phyloP scores from a whole-genome alignment of 64 coral and sea anemone species.

The Stichodactyla helianthus region DNA sequence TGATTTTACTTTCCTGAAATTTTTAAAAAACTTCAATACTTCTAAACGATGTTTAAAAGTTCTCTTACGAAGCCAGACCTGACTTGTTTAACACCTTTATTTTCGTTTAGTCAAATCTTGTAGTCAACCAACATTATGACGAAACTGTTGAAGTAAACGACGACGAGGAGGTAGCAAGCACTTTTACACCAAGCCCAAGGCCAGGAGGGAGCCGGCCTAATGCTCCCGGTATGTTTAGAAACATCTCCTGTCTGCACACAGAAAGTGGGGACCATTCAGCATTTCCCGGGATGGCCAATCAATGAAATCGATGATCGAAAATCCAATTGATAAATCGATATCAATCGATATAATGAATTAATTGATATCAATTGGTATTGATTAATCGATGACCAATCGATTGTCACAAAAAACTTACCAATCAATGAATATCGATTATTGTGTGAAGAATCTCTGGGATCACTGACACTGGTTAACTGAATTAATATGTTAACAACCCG shows the following conservation, averaged over 20 bases:
- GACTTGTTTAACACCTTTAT: neutral
- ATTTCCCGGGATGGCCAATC: too few species aligned
- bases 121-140: constrained; percentile 98
- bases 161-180: constrained; percentile 97
- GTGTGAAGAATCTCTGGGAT: too few species aligned
- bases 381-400: too few species aligned
- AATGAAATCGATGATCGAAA: too few species aligned
- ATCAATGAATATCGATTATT: too few species aligned
- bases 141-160: constrained; percentile 95
- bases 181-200: constrained; percentile 93
- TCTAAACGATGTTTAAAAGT: neutral
- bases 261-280: too few species aligned
- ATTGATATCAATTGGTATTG: too few species aligned
- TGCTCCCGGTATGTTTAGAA: constrained; percentile 53
- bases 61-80: neutral
- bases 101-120: constrained; percentile 53
- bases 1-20: neutral
- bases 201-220: constrained; percentile 54
- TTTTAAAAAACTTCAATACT: neutral
- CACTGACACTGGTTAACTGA: too few species aligned
- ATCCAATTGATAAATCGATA: too few species aligned
- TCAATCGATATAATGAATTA: too few species aligned
- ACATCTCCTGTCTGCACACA: neutral
- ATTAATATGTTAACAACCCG: too few species aligned
- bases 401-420: too few species aligned